Base-by-base conservation (phyloP, 1,140 invertebrate genomes). In the Drosophila rufa region DNA sequence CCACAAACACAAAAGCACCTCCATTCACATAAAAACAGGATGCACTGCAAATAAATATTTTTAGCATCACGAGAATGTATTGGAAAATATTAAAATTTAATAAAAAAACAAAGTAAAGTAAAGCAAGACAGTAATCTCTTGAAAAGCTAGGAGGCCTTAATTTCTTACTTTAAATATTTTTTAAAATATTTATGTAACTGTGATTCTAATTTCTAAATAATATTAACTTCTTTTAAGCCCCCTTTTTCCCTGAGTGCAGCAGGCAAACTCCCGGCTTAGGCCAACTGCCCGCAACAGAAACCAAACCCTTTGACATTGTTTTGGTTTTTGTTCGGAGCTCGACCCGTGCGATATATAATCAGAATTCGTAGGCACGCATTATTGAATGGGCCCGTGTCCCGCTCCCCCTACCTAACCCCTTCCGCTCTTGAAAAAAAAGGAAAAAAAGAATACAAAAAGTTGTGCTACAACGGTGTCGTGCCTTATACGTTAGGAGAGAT, bases 281-380 rank as follows among this genome's bases (percentile, higher is more conserved):
- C 45, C 62, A 40, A 43, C 74, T 53, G 74, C 19, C 55, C 48
- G 57, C 65, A 69, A 70, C 57, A 57, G 64, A 56, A 68, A 81
- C 70, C 83, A 59, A 87, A 87, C 83, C 83, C 83, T 89, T 87
- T 87, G 80, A 87, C 80, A 87, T 82, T 78, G 81, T 80, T 79
- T 80, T 69, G 57, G 53, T 71, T 62, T 59, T 70, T 79, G 70
- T 83, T 70, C 53, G 58, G 64, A 61, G 74, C 64, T 58, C 71
- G 73, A 55, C 79, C 79, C 79, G 61, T 81, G 71, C 45, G 42
- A 62, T 80, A 79, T 89, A 71, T 84, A 84, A 87, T 87, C 84
- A 87, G 78, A 89, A 90, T 90, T 90, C 85, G 79, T 90, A 84
- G 85, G 84, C 84, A 87, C 84, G 84, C 84, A 87, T 87, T 87